Base-by-base conservation (phyloP, 2,888 invertebrate genomes). In the Tortricodes alternella region DNA sequence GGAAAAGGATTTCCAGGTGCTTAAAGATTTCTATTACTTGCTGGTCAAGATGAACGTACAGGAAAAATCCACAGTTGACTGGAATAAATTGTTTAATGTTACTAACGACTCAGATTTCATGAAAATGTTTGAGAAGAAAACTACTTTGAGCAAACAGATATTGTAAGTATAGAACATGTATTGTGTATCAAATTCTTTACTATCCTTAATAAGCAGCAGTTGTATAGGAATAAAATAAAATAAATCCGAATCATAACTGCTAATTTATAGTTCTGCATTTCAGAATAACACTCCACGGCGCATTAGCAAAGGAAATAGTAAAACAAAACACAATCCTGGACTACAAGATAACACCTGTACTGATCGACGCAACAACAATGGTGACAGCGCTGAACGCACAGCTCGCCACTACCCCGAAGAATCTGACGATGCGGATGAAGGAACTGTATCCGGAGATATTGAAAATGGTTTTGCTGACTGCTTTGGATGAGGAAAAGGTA, bases 241-340 rank as follows among this genome's bases (percentile, higher is more conserved):
- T 27, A 2, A 27, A 27, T 6, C 2, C 21, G 21, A 21, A 21
- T 32, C 4, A 4, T 9, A 9, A 16, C 3, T n/a, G 9, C 4
- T 15, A 9, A 35, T 11, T 19, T 38, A 2, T 11, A 8, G 18
- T 16, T 19, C 2, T 11, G 15, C 23, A n/a, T 29, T 43, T 18
- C 67, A 90, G 90, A 46, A 82, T 90, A 68, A 84, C 87, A 32
- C 71, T 87, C 3, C 90, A 91, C 59, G 89, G 89, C 7, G 83
- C 88, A 0, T 58, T 91, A 57, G 89, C 91, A 1, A 89, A 86
- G 60, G 89, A 89, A 64, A 83, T 91, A 5, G 80, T 91, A 0
- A 80, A 79, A 16, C 89, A 89, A 55, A 91, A 89, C 58, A 63
- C 78, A 0, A 78, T 91, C 1, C 62, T 91, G 1, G 81, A 87